These are phyloP conservation scores for Adoxophyes honmai DNA, from an alignment of 1,140 invertebrate genomes.

Conservation along the genomic window DNA sequence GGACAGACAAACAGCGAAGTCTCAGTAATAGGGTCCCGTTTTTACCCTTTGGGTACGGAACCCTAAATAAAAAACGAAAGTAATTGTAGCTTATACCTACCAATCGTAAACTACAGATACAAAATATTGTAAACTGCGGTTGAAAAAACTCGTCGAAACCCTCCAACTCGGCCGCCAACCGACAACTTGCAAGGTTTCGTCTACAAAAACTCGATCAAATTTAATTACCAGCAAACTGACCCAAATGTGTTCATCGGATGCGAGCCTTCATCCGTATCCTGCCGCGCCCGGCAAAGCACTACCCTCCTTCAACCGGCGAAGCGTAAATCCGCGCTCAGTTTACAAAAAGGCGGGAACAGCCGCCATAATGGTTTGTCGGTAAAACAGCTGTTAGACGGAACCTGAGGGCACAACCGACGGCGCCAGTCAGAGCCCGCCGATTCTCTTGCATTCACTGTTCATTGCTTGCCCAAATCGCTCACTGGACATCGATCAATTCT, in stretches of 20 bases:
- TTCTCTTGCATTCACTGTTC: too few species aligned
- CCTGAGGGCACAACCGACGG: too few species aligned
- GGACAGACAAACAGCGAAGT: too few species aligned
- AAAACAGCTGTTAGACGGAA: too few species aligned
- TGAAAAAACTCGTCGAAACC: neutral
- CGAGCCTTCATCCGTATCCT: neutral
- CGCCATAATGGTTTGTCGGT: slow-evolving; percentile 26
- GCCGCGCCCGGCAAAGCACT: neutral
- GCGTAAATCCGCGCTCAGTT: slow-evolving; percentile 61
- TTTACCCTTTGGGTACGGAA: too few species aligned
- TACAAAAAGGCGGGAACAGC: slow-evolving; percentile 39
- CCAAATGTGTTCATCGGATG: neutral
- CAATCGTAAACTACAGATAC: too few species aligned
- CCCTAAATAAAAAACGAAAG: too few species aligned
- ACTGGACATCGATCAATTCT: too few species aligned
- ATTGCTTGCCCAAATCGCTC: too few species aligned
- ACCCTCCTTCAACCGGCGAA: slow-evolving; percentile 28
- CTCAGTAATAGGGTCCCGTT: too few species aligned
- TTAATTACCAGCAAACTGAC: slow-evolving; percentile 13
- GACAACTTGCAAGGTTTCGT: slow-evolving; percentile 6
- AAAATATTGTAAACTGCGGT: neutral
- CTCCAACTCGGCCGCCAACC: neutral
- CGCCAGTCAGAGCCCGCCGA: too few species aligned
- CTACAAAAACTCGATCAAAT: neutral
- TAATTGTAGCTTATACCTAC: too few species aligned